Evolutionary conservation across 2,888 invertebrate species (phyloP).

Genomic region (Embidobia sp.): DNA sequence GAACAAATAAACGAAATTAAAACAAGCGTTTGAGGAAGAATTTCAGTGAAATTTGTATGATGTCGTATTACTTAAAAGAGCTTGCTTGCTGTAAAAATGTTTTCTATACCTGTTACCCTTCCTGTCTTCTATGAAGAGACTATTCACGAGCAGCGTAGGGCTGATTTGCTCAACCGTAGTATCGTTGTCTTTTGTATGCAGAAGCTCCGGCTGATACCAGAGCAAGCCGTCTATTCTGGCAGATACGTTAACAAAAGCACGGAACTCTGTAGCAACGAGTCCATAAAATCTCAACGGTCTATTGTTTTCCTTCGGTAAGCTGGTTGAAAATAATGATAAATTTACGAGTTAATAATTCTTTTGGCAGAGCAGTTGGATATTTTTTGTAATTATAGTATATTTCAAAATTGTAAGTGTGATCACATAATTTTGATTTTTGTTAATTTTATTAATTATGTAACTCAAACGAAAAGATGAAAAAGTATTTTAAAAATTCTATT

Average conservation of each 20-base stretch:
- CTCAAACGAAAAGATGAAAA: too few species aligned
- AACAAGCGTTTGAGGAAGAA: too few species aligned
- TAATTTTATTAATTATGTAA: too few species aligned
- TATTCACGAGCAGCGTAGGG: constrained; percentile 69
- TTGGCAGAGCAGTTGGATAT: neutral
- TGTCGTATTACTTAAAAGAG: neutral
- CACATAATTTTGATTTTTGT: too few species aligned
- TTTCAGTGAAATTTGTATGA: too few species aligned
- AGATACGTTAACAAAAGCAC: constrained; percentile 63
- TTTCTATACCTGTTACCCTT: constrained; percentile 73
- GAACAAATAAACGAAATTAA: neutral
- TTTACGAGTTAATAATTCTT: constrained; percentile 6
- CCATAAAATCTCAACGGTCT: constrained; percentile 70
- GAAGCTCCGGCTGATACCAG: constrained; percentile 69
- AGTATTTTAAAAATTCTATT: too few species aligned
- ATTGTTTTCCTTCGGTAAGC: constrained; percentile 70
- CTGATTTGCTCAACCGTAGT: constrained; percentile 59
- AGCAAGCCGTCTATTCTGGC: constrained; percentile 67
- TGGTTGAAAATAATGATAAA: constrained; percentile 55
- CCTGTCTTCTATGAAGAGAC: constrained; percentile 75
- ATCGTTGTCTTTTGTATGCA: constrained; percentile 62
- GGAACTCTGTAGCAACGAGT: constrained; percentile 72
- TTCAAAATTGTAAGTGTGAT: too few species aligned
- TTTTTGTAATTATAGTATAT: neutral
- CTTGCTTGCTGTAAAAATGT: neutral